Evolutionary conservation across 2,797 vertebrate genomes (phyloP).

Genomic region (Neopelma chrysocephalum): DNA sequence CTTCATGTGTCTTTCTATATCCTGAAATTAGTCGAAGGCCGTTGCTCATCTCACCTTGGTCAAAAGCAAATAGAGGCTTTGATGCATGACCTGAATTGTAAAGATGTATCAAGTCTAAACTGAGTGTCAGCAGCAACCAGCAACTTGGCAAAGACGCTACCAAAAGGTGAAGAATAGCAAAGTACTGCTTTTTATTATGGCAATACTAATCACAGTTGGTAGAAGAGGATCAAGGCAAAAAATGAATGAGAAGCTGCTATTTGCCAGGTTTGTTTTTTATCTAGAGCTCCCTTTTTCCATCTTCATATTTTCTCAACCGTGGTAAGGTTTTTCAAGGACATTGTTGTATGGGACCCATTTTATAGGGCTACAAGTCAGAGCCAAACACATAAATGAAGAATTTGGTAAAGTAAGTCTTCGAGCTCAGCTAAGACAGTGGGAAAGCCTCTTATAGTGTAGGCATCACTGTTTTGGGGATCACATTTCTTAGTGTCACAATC

Average conservation of each 20-base stretch:
- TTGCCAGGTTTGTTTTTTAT: neutral
- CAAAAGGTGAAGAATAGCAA: neutral
- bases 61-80: neutral
- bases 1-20: neutral
- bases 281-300: neutral
- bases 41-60: neutral
- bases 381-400: neutral
- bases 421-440: neutral
- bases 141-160: neutral
- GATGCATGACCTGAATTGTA: neutral
- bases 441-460: neutral
- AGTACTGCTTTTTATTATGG: neutral
- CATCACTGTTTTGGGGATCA: neutral
- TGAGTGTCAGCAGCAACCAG: neutral
- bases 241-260: neutral
- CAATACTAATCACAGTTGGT: neutral
- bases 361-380: neutral
- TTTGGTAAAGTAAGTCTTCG: neutral
- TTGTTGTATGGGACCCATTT: neutral
- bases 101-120: neutral
- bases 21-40: neutral
- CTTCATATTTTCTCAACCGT: neutral
- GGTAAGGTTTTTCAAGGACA: neutral
- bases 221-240: neutral
- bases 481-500: neutral